Conservation (phyloP, 1,140 invertebrate species). For the Macrobrachium rosenbergii region DNA sequence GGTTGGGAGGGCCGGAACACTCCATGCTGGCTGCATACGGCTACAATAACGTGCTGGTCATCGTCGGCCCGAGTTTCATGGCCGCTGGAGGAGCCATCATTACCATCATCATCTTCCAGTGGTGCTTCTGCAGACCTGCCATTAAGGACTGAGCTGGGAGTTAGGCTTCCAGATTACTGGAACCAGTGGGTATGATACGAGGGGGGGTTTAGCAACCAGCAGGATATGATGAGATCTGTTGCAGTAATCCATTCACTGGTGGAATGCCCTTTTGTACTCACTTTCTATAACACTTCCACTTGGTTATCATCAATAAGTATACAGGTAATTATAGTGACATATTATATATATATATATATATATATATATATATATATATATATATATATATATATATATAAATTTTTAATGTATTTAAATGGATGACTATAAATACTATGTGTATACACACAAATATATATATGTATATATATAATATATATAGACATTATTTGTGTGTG, state of each 20-base stretch:
- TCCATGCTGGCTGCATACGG: not conserved
- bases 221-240: too few species aligned
- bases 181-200: too few species aligned
- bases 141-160: not conserved
- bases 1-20: not conserved
- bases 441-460: not conserved
- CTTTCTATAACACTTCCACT: not conserved
- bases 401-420: too few species aligned
- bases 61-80: constrained; percentile 12
- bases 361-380: constrained; percentile 21
- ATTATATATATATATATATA: not conserved
- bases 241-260: not conserved
- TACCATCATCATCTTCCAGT: constrained; percentile 18
- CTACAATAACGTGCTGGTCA: not conserved
- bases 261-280: not conserved
- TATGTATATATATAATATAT: constrained; percentile 21
- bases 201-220: too few species aligned
- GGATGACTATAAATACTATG: not conserved
- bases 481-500: not conserved
- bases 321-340: not conserved
- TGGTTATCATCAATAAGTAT: not conserved
- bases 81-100: not conserved
- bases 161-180: not conserved
- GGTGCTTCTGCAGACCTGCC: constrained; percentile 2
- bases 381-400: not conserved